phyloP scores from a whole-genome alignment of 2,797 vertebrate genomes.

The Alcedo quadribrachys region DNA sequence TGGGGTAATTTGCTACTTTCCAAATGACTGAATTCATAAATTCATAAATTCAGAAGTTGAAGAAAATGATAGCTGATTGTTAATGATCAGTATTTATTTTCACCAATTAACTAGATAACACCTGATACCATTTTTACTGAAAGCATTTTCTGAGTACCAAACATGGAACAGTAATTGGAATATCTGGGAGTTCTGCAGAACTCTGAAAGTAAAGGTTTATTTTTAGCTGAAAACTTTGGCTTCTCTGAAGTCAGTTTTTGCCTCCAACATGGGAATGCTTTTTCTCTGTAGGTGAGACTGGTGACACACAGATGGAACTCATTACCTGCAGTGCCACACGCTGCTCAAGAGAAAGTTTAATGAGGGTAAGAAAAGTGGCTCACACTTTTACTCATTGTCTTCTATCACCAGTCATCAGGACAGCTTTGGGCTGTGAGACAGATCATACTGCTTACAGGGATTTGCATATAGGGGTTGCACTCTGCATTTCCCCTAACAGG shows the following conservation, averaged over 20 bases:
- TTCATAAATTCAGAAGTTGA: neutral
- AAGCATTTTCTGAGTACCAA: neutral
- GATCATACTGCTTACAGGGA: neutral
- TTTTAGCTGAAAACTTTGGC: constrained; percentile 52
- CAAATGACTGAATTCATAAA: neutral
- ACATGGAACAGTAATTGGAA: neutral
- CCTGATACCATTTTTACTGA: neutral
- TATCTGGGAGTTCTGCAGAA: neutral
- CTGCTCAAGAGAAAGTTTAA: constrained; percentile 53
- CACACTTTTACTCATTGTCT: constrained; percentile 16
- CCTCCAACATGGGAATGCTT: constrained; percentile 37
- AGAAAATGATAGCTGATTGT: neutral
- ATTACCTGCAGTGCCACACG: constrained; percentile 36
- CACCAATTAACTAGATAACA: neutral
- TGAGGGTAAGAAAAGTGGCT: constrained; percentile 37
- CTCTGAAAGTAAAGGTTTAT: constrained; percentile 32
- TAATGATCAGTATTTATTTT: neutral
- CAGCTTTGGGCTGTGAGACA: neutral
- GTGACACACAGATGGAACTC: constrained; percentile 57
- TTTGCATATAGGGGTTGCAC: constrained; percentile 1
- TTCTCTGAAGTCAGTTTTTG: constrained; percentile 55
- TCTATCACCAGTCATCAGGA: neutral
- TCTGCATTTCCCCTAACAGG: neutral
- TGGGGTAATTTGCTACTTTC: neutral
- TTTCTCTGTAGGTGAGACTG: constrained; percentile 43